phyloP scores from a whole-genome alignment of 2,113 vertebrate species.

The Dascyllus trimaculatus region DNA sequence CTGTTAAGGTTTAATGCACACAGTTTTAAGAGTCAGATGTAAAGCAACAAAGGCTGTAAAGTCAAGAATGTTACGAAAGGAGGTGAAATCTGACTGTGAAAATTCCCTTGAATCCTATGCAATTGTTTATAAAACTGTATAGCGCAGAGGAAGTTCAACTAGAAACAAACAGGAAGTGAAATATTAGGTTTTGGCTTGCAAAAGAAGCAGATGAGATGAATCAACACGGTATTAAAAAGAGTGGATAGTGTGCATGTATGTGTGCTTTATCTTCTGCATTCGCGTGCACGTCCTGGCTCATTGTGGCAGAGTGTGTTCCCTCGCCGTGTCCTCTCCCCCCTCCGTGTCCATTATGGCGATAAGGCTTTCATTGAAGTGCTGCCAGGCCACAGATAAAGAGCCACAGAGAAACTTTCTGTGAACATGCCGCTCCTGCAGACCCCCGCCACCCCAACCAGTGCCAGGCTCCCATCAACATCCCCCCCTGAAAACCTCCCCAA shows the following conservation, averaged over 20 bases:
- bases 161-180: slow-evolving; percentile 15
- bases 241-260: background rate
- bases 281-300: background rate
- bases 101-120: background rate
- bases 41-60: background rate
- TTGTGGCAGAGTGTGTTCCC: slow-evolving; percentile 59
- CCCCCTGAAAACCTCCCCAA: background rate
- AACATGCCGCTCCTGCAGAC: slow-evolving; percentile 76
- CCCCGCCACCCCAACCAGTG: slow-evolving; percentile 52
- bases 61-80: background rate
- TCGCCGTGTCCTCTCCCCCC: slow-evolving; percentile 65
- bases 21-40: slow-evolving; percentile 1
- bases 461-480: slow-evolving; percentile 70
- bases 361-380: slow-evolving; percentile 83
- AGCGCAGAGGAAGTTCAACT: background rate
- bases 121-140: background rate
- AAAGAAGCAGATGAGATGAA: slow-evolving; percentile 21
- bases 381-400: slow-evolving; percentile 84
- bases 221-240: background rate
- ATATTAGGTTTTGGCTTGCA: background rate
- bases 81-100: background rate
- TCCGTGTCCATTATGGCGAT: slow-evolving; percentile 80
- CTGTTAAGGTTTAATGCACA: slow-evolving; percentile 12
- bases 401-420: slow-evolving; percentile 81
- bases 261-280: background rate